Conservation (phyloP, 2,797 vertebrate species). For the Enteromius unitaeniatus region DNA sequence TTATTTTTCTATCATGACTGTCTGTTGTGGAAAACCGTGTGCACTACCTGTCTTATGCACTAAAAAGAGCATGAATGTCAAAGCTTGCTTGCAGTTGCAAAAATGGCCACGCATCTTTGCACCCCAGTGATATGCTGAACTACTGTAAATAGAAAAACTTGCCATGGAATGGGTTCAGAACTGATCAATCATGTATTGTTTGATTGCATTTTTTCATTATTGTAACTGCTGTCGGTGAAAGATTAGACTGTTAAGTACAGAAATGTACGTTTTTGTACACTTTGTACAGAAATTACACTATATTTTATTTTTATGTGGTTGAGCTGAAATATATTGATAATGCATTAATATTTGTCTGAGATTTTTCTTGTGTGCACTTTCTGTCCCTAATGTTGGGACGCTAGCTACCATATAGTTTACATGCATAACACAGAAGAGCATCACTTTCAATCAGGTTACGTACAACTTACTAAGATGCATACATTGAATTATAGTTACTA, state of each 20-base stretch:
- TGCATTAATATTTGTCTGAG: slow-evolving; percentile 63
- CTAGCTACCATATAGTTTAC: neutral
- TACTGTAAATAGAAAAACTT: slow-evolving; percentile 33
- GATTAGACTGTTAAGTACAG: slow-evolving; percentile 56
- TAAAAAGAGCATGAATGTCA: slow-evolving; percentile 33
- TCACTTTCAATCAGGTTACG: neutral
- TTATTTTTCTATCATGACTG: slow-evolving; percentile 32
- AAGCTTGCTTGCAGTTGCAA: slow-evolving; percentile 14
- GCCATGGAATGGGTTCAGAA: slow-evolving; percentile 7
- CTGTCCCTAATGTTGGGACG: neutral
- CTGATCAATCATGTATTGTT: slow-evolving; percentile 21
- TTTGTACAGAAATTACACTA: slow-evolving; percentile 79
- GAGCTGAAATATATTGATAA: slow-evolving; percentile 77
- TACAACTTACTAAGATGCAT: neutral
- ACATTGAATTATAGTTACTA: neutral
- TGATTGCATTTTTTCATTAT: slow-evolving; percentile 21
- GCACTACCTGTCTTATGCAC: slow-evolving; percentile 36
- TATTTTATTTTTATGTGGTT: slow-evolving; percentile 74
- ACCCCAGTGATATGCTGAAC: slow-evolving; percentile 27
- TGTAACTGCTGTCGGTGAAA: neutral
- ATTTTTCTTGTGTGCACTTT: neutral
- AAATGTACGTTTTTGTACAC: slow-evolving; percentile 76
- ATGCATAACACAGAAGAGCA: neutral
- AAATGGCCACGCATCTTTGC: slow-evolving; percentile 28
- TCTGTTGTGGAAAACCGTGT: neutral